Evolutionary conservation across 2,113 vertebrate genomes (phyloP).

Genomic region (Pogonocichla stellata): DNA sequence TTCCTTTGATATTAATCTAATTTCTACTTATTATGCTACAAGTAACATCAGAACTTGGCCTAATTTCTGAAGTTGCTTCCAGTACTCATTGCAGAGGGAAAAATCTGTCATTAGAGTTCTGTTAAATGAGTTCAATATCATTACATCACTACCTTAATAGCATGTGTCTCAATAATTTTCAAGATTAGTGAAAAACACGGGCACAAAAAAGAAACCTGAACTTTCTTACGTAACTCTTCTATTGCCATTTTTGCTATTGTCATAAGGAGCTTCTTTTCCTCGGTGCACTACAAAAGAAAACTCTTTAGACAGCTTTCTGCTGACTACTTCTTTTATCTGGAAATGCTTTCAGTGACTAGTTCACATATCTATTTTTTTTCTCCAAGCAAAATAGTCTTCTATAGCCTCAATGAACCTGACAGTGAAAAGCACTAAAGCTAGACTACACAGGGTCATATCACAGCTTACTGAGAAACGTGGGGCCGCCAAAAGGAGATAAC

Average conservation of each 20-base stretch:
- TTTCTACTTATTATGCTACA: not conserved
- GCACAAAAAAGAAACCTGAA: not conserved
- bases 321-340: conserved; percentile 54
- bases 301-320: conserved; percentile 50
- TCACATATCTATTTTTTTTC: not conserved
- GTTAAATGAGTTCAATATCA: not conserved
- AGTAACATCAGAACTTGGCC: not conserved
- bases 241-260: conserved; percentile 10
- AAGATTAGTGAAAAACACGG: not conserved
- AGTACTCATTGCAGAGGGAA: not conserved
- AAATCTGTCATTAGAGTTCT: not conserved
- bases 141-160: conserved; percentile 21
- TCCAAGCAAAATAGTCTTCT: conserved; percentile 48
- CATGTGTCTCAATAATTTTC: not conserved
- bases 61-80: not conserved
- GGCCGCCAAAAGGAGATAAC: conserved; percentile 28
- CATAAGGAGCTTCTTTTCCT: conserved; percentile 7
- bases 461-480: conserved; percentile 17
- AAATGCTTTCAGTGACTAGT: conserved; percentile 55
- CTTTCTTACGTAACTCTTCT: conserved; percentile 32
- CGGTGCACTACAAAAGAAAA: conserved; percentile 44
- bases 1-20: not conserved
- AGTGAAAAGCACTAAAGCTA: conserved; percentile 38
- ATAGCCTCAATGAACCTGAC: conserved; percentile 33
- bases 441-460: not conserved